These are phyloP conservation scores for Meteorus sp. DNA, from an alignment of 1,140 invertebrate genomes.

Conservation along the genomic window DNA sequence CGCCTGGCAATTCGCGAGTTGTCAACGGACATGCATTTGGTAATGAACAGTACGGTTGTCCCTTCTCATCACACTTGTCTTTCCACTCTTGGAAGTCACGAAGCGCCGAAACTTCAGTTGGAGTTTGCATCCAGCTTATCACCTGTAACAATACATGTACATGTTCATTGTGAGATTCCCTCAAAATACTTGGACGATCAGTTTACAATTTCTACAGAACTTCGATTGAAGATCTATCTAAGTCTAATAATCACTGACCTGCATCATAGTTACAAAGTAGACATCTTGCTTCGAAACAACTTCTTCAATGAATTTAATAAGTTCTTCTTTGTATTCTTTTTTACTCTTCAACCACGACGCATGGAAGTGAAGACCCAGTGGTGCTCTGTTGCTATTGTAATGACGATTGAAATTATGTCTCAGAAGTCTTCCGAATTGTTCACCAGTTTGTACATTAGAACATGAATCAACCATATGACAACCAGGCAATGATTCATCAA, in stretches of 20 bases:
- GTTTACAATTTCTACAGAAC: background rate
- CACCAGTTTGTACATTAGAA: slow-evolving; percentile 86
- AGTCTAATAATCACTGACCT: slow-evolving; percentile 57
- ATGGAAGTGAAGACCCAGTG: slow-evolving; percentile 93
- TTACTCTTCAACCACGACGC: slow-evolving; percentile 95
- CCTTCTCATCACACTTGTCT: slow-evolving; percentile 93
- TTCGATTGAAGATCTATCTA: background rate
- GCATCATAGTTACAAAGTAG: slow-evolving; percentile 91
- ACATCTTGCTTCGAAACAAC: slow-evolving; percentile 88
- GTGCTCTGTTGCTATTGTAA: slow-evolving; percentile 89
- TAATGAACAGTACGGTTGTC: slow-evolving; percentile 87
- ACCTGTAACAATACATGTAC: slow-evolving; percentile 61
- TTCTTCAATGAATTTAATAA: slow-evolving; percentile 93
- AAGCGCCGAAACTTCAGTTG: slow-evolving; percentile 82
- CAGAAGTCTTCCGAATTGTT: slow-evolving; percentile 83
- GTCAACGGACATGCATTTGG: slow-evolving; percentile 88
- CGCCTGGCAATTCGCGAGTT: slow-evolving; percentile 87
- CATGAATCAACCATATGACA: slow-evolving; percentile 95
- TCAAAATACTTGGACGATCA: slow-evolving; percentile 75
- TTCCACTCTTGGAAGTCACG: slow-evolving; percentile 94
- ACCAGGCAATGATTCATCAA: slow-evolving; percentile 87
- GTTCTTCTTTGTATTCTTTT: slow-evolving; percentile 87
- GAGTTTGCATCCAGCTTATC: slow-evolving; percentile 97
- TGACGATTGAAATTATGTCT: slow-evolving; percentile 94
- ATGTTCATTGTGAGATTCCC: slow-evolving; percentile 65